Conservation (phyloP, 37 sponge, comb jelly and placozoan species). For the Eunapius fragilis region DNA sequence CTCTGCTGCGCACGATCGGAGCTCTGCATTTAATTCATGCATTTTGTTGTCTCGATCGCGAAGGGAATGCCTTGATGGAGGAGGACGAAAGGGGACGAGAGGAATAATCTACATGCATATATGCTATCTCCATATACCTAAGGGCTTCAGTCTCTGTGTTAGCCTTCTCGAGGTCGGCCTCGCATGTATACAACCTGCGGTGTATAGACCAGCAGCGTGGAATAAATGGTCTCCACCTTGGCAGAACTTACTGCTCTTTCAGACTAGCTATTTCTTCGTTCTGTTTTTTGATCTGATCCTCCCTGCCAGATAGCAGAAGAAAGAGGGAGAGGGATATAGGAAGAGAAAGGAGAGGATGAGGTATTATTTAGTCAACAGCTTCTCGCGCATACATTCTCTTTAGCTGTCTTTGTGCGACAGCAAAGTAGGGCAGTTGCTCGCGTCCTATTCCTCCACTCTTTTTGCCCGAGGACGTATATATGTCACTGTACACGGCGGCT, state of each 20-base stretch:
- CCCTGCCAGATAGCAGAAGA: not conserved
- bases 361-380: not conserved
- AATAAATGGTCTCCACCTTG: not conserved
- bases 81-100: no score
- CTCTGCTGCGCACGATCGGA: conserved; percentile 3
- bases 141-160: conserved; percentile 27
- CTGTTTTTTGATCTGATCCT: conserved; percentile 25
- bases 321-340: not conserved
- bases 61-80: conserved; percentile 12
- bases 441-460: not conserved
- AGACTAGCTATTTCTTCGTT: conserved; percentile 35
- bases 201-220: not conserved
- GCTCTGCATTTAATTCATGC: conserved; percentile 14
- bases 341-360: not conserved
- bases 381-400: conserved; percentile 12
- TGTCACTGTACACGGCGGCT: conserved; percentile 55
- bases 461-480: conserved; percentile 19
- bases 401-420: conserved; percentile 43
- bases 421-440: conserved; percentile 47
- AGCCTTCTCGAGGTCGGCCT: conserved; percentile 62
- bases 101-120: no score
- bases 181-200: conserved; percentile 54
- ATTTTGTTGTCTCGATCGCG: conserved; percentile 39
- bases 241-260: conserved; percentile 45
- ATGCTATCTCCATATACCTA: no score